phyloP scores from a whole-genome alignment of 1,140 invertebrate genomes.

The Sipha flava region DNA sequence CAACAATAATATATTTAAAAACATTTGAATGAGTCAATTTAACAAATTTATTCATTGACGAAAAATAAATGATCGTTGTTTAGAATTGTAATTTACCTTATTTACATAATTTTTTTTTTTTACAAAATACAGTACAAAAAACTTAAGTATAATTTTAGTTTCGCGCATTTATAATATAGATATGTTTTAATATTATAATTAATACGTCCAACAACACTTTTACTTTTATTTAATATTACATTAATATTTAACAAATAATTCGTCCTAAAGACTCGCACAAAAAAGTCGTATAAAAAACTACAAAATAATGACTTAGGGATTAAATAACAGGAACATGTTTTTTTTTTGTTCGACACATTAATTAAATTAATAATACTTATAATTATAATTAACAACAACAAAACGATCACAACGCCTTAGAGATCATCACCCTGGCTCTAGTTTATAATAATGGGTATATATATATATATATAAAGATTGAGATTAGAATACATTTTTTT shows the following conservation, averaged over 20 bases:
- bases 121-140: constrained; percentile 31
- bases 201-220: neutral
- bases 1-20: constrained; percentile 31
- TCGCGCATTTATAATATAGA: neutral
- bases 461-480: neutral
- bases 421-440: constrained; percentile 30
- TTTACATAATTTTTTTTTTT: neutral
- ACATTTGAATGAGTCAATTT: constrained; percentile 27
- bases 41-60: constrained; percentile 28
- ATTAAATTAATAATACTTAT: constrained; percentile 26
- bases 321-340: constrained; percentile 32
- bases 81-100: constrained; percentile 1
- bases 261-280: constrained; percentile 25
- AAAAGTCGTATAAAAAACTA: constrained; percentile 26
- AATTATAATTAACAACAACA: constrained; percentile 30
- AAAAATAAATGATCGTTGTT: constrained; percentile 32
- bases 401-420: constrained; percentile 31
- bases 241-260: constrained; percentile 14
- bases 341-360: constrained; percentile 23
- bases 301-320: constrained; percentile 32
- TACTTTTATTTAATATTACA: constrained; percentile 5
- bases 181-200: neutral
- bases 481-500: neutral
- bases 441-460: neutral
- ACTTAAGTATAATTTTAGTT: constrained; percentile 29